Base-by-base conservation (phyloP, 2,797 vertebrate genomes). In the Spheniscus humboldti region DNA sequence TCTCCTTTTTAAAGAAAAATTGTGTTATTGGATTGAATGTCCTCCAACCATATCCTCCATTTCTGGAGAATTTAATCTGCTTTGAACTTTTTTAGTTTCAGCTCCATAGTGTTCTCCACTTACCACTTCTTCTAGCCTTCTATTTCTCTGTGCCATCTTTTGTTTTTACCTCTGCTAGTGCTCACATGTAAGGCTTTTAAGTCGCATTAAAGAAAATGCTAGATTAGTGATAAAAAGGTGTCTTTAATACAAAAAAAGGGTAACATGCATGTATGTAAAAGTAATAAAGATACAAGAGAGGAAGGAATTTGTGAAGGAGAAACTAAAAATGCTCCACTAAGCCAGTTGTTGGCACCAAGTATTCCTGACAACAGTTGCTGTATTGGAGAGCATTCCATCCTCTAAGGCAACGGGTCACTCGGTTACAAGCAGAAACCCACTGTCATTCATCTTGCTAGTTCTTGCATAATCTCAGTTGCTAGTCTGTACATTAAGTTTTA, bases 1-100 rank as follows among this genome's bases (percentile, higher is more conserved):
- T 89, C 48, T 91, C 43, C 25, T 88, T 92, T 88, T 85, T 52
- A 74, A 90, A 97, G 72, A 90, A 85, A 92, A 86, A 80, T 10
- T 48, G 11, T 73, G 63, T 55, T 92, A 52, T 86, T 92, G 71
- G 57, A 66, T 88, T 95, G 75, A 88, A 94, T 72, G 43, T 80
- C 13, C 43, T 83, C 84, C 45, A 90, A 45, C 18, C 18, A 11
- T 85, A 63, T 55, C 87, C 71, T 73, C 22, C 10, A 48, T 91
- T 96, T 92, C 64, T 73, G 27, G 48, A 93, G 39, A 88, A 88
- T 83, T 91, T 59, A 63, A 88, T 88, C 52, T 64, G n/a, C 59
- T 88, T 86, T 90, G 63, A 86, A 80, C 18, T 53, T 57, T 83
- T 93, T 85, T 33, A 52, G 37, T 82, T 81, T 72, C n/a, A 79